These are phyloP conservation scores for Boloria euphrosyne DNA, from an alignment of 2,888 invertebrate genomes.

Conservation along the genomic window DNA sequence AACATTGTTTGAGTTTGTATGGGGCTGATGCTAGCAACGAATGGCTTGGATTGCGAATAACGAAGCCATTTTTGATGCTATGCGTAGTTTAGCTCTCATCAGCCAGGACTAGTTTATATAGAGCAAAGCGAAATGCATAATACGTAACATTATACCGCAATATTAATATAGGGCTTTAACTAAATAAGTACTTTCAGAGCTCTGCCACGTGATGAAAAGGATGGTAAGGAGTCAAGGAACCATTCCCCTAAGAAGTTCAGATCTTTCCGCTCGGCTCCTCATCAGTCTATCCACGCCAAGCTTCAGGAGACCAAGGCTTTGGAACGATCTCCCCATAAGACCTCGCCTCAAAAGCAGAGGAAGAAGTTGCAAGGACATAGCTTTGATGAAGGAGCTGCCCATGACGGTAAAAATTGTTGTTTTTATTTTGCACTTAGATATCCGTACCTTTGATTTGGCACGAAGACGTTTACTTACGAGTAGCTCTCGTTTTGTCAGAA, in stretches of 20 bases:
- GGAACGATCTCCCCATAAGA: slow-evolving; percentile 83
- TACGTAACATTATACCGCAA: background rate
- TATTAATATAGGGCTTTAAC: slow-evolving; percentile 1
- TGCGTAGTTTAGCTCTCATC: slow-evolving; percentile 60
- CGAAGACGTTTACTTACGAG: background rate
- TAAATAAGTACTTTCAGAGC: slow-evolving; percentile 76
- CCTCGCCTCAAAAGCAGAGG: slow-evolving; percentile 82
- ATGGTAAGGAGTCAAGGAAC: slow-evolving; percentile 91
- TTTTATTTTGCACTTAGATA: too few relatives aligned
- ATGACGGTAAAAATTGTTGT: slow-evolving; percentile 63
- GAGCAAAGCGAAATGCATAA: slow-evolving; percentile 20
- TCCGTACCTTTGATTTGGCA: too few relatives aligned
- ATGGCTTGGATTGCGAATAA: slow-evolving; percentile 65
- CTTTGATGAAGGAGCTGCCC: slow-evolving; percentile 75
- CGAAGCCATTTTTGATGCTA: slow-evolving; percentile 55
- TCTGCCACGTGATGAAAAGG: slow-evolving; percentile 92
- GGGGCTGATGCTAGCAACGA: slow-evolving; percentile 67
- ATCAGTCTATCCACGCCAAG: slow-evolving; percentile 81
- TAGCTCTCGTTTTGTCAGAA: too few relatives aligned
- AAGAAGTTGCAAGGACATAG: slow-evolving; percentile 78
- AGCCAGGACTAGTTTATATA: slow-evolving; percentile 45
- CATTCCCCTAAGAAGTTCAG: slow-evolving; percentile 86
- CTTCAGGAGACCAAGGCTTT: slow-evolving; percentile 84
- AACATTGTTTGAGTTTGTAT: slow-evolving; percentile 45
- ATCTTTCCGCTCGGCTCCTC: slow-evolving; percentile 82